Conservation (phyloP, 64 coral and sea anemone species). For the Platygyra sinensis region DNA sequence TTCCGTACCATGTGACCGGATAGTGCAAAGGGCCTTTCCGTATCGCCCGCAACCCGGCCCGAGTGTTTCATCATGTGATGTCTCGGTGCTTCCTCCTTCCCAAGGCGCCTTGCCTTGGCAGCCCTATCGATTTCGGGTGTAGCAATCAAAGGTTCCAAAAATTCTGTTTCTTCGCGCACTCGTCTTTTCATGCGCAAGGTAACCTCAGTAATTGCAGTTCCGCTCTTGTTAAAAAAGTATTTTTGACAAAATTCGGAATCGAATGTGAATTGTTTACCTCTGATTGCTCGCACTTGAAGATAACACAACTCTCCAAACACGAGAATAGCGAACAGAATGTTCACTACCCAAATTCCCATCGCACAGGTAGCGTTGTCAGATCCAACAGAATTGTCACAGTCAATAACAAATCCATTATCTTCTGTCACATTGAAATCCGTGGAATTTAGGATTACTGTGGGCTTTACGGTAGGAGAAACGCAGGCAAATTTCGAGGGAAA, state of each 20-base stretch:
- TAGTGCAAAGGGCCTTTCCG: too few species aligned
- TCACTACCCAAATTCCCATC: not conserved
- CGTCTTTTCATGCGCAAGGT: not conserved
- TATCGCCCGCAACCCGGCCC: too few species aligned
- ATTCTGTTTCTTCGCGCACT: not conserved
- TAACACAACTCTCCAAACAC: slow-evolving; percentile 19
- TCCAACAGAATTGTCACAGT: slow-evolving; percentile 32
- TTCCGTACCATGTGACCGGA: too few species aligned
- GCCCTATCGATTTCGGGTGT: slow-evolving; percentile 18
- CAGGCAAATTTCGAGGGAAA: slow-evolving; percentile 38
- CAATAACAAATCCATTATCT: not conserved
- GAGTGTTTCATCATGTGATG: too few species aligned
- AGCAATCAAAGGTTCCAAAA: slow-evolving; percentile 29
- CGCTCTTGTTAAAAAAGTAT: slow-evolving; percentile 20
- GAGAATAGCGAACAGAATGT: slow-evolving; percentile 27
- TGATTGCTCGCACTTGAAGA: not conserved
- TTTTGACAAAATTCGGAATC: slow-evolving; percentile 36
- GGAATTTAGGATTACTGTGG: not conserved
- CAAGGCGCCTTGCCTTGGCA: too few species aligned
- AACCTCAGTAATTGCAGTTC: not conserved
- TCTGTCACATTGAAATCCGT: not conserved
- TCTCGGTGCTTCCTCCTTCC: too few species aligned
- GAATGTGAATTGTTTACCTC: slow-evolving; percentile 1
- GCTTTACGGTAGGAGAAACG: not conserved
- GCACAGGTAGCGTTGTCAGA: slow-evolving; percentile 21